Percentiles rank a stretch among this genome's conserved stretches.
Conservation (phyloP, 2,113 vertebrate species). For the Buteo buteo region DNA sequence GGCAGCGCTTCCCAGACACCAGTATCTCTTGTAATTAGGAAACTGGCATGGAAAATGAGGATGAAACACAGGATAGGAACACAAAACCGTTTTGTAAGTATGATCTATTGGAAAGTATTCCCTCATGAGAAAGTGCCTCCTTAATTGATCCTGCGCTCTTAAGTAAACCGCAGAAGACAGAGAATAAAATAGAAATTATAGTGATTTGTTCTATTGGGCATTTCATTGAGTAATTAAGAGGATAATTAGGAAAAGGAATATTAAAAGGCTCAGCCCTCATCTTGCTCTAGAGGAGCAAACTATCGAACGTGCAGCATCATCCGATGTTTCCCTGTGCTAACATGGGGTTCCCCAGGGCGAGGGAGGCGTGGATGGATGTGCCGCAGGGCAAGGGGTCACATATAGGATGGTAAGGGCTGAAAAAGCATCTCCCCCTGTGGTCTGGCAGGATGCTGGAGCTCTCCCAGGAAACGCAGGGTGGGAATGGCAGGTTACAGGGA, state of each 20-base stretch:
- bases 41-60: not conserved
- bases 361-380: not conserved
- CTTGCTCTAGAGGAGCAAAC: not conserved
- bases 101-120: conserved; percentile 15
- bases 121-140: not conserved
- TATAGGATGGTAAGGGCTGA: not conserved
- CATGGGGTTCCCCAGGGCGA: fast-evolving
- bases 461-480: not conserved
- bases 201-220: conserved; percentile 66
- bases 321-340: fast-evolving
- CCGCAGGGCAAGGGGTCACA: fast-evolving
- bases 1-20: not conserved
- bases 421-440: fast-evolving
- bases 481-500: not conserved
- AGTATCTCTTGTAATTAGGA: not conserved
- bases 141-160: conserved; percentile 13
- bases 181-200: conserved; percentile 14
- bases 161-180: not conserved
- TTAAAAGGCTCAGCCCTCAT: not conserved
- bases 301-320: not conserved
- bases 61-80: not conserved
- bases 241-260: conserved; percentile 42
- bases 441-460: not conserved
- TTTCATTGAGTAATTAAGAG: conserved; percentile 63
- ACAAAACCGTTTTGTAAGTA: not conserved